Base-by-base conservation (phyloP, 1,140 invertebrate species). In the Drosophila melanica region DNA sequence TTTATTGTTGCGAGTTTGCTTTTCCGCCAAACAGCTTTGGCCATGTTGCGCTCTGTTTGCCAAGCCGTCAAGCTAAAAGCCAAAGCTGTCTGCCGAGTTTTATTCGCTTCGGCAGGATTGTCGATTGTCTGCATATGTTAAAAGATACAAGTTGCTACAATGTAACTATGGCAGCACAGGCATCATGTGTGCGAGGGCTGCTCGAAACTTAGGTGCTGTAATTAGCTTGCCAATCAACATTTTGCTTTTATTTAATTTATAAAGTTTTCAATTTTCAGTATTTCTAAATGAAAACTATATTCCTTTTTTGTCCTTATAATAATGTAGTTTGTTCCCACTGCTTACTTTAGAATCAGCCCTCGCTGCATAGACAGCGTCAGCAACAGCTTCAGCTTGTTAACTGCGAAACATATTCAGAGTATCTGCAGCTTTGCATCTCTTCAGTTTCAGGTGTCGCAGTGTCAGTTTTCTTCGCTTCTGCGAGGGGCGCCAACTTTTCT, bases 361-460 rank as follows among this genome's bases (percentile, higher is more conserved):
- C 33, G 45, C 33, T 37, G 12, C 35, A 42, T 35, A n/a, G 11
- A 12, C 45, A 45, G 66, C 44, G 50, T 41, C 45, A 41, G 50
- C 12, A 18, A 44, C 37, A 50, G 57, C 47, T 11, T 16, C 50
- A 60, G 59, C 69, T 70, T 75, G 69, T 69, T 78, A 57, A 64
- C 62, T 67, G 58, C 59, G 57, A 70, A 66, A 81, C 73, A 71
- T 65, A 66, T 60, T 67, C 59, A 9, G 44, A 50, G 39, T 67
- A 77, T 85, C 71, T 68, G 16, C 44, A 63, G 45, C 72, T 78
- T 75, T 67, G 48, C 70, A 58, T 57, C 73, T 75, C 55, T 74
- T 74, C 84, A 84, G 84, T 72, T 62, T 79, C 84, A 84, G 84
- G 84, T 87, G 79, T 87, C 84, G 71, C 84, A 71, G 33, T 79